These are phyloP conservation scores for Abramis brama DNA, from an alignment of 2,113 vertebrate genomes.

Conservation along the genomic window DNA sequence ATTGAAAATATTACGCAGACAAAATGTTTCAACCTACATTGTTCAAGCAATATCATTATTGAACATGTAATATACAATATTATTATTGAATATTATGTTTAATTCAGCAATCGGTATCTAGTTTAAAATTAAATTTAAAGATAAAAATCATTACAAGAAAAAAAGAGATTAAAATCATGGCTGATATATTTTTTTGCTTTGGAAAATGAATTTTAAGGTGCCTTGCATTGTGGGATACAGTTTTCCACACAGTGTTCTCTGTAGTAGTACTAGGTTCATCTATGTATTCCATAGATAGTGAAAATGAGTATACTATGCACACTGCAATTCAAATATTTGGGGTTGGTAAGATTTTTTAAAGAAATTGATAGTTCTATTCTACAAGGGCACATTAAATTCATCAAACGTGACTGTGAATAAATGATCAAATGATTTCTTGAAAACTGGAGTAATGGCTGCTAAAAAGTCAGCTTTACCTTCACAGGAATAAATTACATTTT, in stretches of 20 bases:
- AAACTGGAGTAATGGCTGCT: neutral
- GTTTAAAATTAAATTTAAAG: no score
- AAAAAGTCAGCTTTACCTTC: neutral
- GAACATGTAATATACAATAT: neutral
- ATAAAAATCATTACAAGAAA: no score
- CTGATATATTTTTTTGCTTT: neutral
- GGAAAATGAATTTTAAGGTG: neutral
- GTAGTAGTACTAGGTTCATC: neutral
- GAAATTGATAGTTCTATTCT: neutral
- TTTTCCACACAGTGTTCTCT: neutral
- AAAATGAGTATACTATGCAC: neutral
- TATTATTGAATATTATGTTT: neutral
- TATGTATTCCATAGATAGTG: neutral
- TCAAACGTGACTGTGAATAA: neutral
- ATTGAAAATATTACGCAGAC: neutral
- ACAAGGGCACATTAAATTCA: neutral
- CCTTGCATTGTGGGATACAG: neutral
- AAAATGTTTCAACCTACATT: neutral
- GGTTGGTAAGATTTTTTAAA: no score
- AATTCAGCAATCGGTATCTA: neutral
- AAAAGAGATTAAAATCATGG: no score
- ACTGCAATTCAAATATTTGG: neutral
- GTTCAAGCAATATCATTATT: neutral
- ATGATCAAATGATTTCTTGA: neutral
- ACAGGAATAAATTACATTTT: neutral